A percentile compares a stretch with the other conserved stretches of the same genome.
Conservation (phyloP, 2,888 invertebrate genomes). For the Leptothorax acervorum region DNA sequence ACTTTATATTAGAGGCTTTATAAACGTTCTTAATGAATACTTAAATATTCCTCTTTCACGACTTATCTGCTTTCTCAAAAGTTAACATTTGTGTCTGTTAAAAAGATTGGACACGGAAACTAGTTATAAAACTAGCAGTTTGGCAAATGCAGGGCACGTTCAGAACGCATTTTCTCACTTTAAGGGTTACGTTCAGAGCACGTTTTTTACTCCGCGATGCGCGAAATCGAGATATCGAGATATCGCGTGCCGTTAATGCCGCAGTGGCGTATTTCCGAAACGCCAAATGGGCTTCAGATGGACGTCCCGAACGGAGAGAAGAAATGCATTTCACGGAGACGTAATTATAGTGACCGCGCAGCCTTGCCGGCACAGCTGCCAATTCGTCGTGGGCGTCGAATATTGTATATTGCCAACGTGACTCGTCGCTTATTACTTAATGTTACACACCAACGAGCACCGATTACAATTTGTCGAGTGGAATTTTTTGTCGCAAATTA, state of each 20-base stretch:
- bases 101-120: neutral
- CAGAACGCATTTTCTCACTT: neutral
- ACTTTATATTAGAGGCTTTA: neutral
- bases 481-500: conserved; percentile 18
- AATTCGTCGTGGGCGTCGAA: conserved; percentile 52
- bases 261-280: conserved; percentile 13
- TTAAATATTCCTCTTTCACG: neutral
- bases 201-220: neutral
- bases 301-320: neutral
- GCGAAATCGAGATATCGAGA: conserved; percentile 27
- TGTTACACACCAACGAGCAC: conserved; percentile 44
- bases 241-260: conserved; percentile 44
- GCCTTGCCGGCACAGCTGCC: conserved; percentile 47
- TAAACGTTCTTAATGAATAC: neutral
- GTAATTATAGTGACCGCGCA: conserved; percentile 44
- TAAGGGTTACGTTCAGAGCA: neutral
- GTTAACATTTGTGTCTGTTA: neutral
- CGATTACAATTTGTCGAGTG: conserved; percentile 27
- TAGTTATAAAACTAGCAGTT: neutral
- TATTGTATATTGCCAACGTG: conserved; percentile 53
- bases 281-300: neutral
- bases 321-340: conserved; percentile 52
- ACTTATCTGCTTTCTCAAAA: neutral
- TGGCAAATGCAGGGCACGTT: neutral
- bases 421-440: conserved; percentile 54